phyloP scores from a whole-genome alignment of 2,888 invertebrate species.

The Beris morrisii region DNA sequence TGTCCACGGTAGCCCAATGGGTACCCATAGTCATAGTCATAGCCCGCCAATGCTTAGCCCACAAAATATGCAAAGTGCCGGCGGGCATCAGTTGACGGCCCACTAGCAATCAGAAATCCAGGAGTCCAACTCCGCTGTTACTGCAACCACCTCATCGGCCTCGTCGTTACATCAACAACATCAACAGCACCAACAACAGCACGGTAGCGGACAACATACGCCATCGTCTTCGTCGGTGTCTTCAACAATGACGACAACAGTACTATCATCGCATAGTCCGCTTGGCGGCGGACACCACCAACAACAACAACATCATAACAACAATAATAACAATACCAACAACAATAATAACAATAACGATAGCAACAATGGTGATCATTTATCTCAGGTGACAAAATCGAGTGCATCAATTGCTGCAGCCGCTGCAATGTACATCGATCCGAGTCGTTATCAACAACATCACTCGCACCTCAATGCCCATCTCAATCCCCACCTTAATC shows the following conservation, averaged over 20 bases:
- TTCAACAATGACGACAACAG: slow-evolving; percentile 54
- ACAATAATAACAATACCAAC: slow-evolving; percentile 47
- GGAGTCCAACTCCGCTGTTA: slow-evolving; percentile 64
- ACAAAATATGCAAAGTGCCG: slow-evolving; percentile 71
- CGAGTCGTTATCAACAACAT: slow-evolving; percentile 55
- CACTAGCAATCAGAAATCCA: slow-evolving; percentile 85
- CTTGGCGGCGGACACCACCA: slow-evolving; percentile 48
- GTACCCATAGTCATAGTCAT: slow-evolving; percentile 76
- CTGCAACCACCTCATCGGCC: slow-evolving; percentile 55
- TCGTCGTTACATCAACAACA: slow-evolving; percentile 43
- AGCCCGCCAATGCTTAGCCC: slow-evolving; percentile 84
- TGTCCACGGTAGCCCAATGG: slow-evolving; percentile 83
- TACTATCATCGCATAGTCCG: slow-evolving; percentile 55
- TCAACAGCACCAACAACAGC: slow-evolving; percentile 51
- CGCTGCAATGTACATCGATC: slow-evolving; percentile 57
- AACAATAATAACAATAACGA: slow-evolving; percentile 44
- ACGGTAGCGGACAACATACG: slow-evolving; percentile 47
- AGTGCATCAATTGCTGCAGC: slow-evolving; percentile 55
- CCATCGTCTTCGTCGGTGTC: slow-evolving; percentile 54
- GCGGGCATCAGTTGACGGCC: slow-evolving; percentile 76
- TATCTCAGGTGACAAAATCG: slow-evolving; percentile 48
- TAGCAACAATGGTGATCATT: slow-evolving; percentile 43
- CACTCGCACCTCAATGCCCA: slow-evolving; percentile 50
- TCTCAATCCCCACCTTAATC: slow-evolving; percentile 27
- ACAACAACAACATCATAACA: slow-evolving; percentile 45